Percentiles rank a stretch among this genome's conserved stretches.
These are phyloP conservation scores for Hoplodrina blanda DNA, from an alignment of 2,888 invertebrate genomes.

Conservation along the genomic window DNA sequence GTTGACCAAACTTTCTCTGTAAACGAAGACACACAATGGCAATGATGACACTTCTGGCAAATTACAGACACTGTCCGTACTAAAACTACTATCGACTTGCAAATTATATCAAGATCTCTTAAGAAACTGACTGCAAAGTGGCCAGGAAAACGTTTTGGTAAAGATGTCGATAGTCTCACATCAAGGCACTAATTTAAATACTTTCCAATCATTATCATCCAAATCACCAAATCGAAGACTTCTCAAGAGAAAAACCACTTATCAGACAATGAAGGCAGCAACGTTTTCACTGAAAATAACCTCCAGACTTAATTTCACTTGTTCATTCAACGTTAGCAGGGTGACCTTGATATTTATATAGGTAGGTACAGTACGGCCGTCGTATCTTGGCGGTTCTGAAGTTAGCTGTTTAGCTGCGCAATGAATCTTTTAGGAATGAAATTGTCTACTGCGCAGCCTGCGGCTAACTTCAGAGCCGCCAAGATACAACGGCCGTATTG, in stretches of 20 bases:
- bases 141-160: not conserved
- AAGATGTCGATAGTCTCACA: conserved; percentile 7
- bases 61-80: not conserved
- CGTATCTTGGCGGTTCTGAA: too few relatives aligned
- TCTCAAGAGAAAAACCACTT: conserved; percentile 51
- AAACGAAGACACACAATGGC: not conserved
- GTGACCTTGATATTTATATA: conserved; percentile 42
- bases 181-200: conserved; percentile 34
- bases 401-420: too few relatives aligned
- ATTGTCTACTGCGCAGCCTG: too few relatives aligned
- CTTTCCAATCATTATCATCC: conserved; percentile 46
- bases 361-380: too few relatives aligned
- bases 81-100: not conserved
- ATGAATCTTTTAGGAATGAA: too few relatives aligned
- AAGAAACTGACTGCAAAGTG: conserved; percentile 12
- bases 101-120: not conserved
- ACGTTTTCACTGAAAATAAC: conserved; percentile 45
- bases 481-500: too few relatives aligned
- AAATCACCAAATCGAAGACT: conserved; percentile 56
- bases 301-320: conserved; percentile 49
- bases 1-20: conserved; percentile 19
- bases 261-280: conserved; percentile 52
- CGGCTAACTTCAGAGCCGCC: too few relatives aligned
- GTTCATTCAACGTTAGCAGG: conserved; percentile 27
- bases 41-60: not conserved